Evolutionary conservation across 2,797 vertebrate species (phyloP).

Genomic region (Echeneis naucrates): DNA sequence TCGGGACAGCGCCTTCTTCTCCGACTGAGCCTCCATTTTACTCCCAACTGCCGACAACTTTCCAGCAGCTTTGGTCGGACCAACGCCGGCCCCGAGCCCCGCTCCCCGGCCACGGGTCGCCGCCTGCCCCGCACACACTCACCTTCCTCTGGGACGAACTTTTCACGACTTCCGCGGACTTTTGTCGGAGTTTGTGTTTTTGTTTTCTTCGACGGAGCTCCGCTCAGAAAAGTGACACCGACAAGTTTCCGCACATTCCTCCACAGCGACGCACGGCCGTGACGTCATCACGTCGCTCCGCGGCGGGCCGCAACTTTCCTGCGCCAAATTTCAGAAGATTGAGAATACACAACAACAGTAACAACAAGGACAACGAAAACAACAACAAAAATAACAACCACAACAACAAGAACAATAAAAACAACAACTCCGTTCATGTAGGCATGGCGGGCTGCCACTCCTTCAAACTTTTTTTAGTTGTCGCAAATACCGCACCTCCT

Average conservation of each 20-base stretch:
- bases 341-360: neutral
- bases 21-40: constrained; percentile 82
- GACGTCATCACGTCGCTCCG: constrained; percentile 77
- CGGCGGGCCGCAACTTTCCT: neutral
- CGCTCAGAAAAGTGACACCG: constrained; percentile 59
- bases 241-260: constrained; percentile 86
- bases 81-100: neutral
- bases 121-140: neutral
- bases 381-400: too few relatives aligned
- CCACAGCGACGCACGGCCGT: constrained; percentile 71
- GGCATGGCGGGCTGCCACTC: too few relatives aligned
- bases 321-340: neutral
- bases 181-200: neutral
- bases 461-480: too few relatives aligned
- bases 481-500: too few relatives aligned
- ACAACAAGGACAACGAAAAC: too few relatives aligned
- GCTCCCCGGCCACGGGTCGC: rapidly evolving
- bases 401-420: too few relatives aligned
- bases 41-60: constrained; percentile 61
- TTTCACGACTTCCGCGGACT: constrained; percentile 13
- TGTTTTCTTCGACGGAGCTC: constrained; percentile 46
- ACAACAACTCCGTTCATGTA: too few relatives aligned
- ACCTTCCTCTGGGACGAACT: constrained; percentile 40
- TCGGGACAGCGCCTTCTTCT: constrained; percentile 92
- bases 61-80: neutral